Evolutionary conservation across 2,888 invertebrate species (phyloP).

Genomic region (Acanthosepion pharaonis): DNA sequence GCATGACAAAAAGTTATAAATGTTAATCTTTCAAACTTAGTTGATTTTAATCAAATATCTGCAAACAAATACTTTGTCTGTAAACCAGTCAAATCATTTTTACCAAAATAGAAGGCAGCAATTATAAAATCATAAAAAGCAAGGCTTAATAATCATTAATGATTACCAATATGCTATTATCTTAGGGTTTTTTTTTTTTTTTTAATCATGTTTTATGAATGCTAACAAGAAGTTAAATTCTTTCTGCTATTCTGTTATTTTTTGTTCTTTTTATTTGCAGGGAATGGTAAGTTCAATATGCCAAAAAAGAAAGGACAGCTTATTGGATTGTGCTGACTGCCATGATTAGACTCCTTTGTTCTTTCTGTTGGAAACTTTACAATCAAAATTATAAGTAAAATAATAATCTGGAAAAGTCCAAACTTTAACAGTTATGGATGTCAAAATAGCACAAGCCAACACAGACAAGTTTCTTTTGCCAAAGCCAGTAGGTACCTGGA

Average conservation of each 20-base stretch:
- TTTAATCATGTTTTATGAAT: neutral
- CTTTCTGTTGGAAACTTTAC: neutral
- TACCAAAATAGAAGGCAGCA: too few species aligned
- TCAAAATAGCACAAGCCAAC: neutral
- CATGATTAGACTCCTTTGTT: neutral
- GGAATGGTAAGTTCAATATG: neutral
- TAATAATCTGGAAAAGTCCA: neutral
- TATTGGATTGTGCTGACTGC: neutral
- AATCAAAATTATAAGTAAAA: neutral
- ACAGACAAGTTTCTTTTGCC: constrained; percentile 8
- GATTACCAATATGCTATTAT: too few species aligned
- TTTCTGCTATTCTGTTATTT: neutral
- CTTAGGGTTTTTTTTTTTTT: neutral
- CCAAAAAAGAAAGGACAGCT: constrained; percentile 13
- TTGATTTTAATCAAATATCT: too few species aligned
- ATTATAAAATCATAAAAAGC: too few species aligned
- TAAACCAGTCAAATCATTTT: too few species aligned
- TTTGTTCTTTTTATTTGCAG: neutral
- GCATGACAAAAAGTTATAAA: too few species aligned
- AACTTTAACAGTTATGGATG: neutral
- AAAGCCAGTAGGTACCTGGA: neutral
- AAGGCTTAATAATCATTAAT: too few species aligned
- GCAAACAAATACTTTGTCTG: too few species aligned
- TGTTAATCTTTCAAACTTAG: too few species aligned
- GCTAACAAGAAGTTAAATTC: neutral